Evolutionary conservation across 2,797 vertebrate genomes (phyloP).

Genomic region (Xerus rutilus): DNA sequence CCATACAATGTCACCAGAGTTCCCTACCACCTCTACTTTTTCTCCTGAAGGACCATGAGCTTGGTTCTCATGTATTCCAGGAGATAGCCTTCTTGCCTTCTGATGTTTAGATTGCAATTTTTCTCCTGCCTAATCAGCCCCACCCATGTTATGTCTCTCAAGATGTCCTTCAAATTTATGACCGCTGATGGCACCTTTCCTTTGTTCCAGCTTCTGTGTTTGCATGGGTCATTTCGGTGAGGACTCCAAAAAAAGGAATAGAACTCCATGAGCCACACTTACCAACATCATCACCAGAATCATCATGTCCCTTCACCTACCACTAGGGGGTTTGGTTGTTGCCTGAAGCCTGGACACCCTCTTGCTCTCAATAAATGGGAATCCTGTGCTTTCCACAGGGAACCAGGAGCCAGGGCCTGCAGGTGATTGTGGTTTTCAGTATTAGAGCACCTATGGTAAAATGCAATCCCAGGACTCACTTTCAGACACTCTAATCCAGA

Average conservation of each 20-base stretch:
- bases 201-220: too few relatives aligned
- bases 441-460: background rate
- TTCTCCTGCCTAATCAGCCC: background rate
- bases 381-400: background rate
- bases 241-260: background rate
- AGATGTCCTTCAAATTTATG: background rate
- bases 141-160: background rate
- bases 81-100: background rate
- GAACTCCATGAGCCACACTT: background rate
- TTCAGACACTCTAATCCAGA: background rate
- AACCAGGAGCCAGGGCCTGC: background rate
- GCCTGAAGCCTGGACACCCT: background rate
- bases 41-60: background rate
- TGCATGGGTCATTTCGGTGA: background rate
- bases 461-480: background rate
- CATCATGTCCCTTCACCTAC: background rate
- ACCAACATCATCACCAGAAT: rapidly evolving
- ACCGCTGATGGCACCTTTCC: background rate
- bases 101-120: background rate
- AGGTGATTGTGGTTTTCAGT: background rate
- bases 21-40: rapidly evolving
- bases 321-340: rapidly evolving
- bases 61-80: background rate
- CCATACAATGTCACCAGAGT: background rate
- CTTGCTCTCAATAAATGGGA: rapidly evolving